phyloP scores from a whole-genome alignment of 2,888 invertebrate species.

The Zygaena filipendulae region DNA sequence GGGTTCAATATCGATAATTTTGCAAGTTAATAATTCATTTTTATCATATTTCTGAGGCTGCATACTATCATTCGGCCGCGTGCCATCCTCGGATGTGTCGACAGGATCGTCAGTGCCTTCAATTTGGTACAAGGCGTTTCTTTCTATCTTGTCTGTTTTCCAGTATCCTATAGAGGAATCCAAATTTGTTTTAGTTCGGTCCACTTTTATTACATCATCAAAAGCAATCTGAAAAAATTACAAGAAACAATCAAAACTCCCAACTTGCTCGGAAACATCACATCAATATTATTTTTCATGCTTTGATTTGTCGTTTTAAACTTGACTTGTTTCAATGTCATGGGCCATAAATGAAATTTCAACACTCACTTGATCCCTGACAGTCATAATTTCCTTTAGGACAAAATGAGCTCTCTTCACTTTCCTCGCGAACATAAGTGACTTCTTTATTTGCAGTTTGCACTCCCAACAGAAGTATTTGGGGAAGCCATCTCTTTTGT shows the following conservation, averaged over 20 bases:
- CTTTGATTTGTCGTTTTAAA: too few species aligned
- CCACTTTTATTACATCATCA: neutral
- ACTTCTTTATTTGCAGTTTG: conserved; percentile 4
- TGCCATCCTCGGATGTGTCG: neutral
- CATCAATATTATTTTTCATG: too few species aligned
- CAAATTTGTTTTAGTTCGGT: neutral
- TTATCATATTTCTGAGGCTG: neutral
- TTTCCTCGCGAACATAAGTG: conserved; percentile 8
- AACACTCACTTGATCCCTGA: conserved; percentile 10
- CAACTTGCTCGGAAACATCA: too few species aligned
- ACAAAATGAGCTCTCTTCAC: conserved; percentile 9
- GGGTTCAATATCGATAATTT: neutral
- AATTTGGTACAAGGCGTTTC: neutral
- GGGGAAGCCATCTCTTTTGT: conserved; percentile 8
- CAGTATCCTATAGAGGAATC: neutral
- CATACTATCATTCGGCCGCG: too few species aligned
- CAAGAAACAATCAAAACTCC: too few species aligned
- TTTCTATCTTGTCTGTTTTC: neutral
- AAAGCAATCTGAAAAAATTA: neutral
- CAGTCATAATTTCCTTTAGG: conserved; percentile 8
- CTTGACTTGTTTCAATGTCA: too few species aligned
- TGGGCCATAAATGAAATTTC: too few species aligned
- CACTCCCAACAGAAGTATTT: conserved; percentile 10
- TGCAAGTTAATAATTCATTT: neutral
- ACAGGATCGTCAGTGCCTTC: neutral